Conservation (phyloP, 1,140 invertebrate genomes). For the Glossosoma conforme region DNA sequence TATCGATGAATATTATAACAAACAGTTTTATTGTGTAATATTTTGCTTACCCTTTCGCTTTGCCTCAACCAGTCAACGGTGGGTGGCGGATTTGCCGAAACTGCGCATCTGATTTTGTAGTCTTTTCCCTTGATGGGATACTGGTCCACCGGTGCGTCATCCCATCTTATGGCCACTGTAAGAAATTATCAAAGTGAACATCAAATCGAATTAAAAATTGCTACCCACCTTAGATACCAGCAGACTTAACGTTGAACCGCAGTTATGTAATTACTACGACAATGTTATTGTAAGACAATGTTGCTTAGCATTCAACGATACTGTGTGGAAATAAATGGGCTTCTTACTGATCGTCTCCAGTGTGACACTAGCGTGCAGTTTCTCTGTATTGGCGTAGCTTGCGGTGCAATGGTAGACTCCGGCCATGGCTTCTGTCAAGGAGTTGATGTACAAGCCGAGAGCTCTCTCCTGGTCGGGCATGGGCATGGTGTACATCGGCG, state of each 20-base stretch:
- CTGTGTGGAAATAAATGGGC: too few species aligned
- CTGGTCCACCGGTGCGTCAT: constrained; percentile 79
- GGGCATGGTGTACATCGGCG: constrained; percentile 61
- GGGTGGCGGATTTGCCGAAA: constrained; percentile 77
- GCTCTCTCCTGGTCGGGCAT: constrained; percentile 55
- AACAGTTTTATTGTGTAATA: not conserved
- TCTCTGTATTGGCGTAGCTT: constrained; percentile 64
- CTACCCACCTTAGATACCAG: too few species aligned
- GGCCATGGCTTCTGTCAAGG: constrained; percentile 67
- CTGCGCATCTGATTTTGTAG: constrained; percentile 76
- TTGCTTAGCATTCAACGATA: too few species aligned
- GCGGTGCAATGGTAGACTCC: constrained; percentile 81
- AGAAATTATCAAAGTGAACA: constrained; percentile 34
- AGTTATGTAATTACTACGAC: too few species aligned
- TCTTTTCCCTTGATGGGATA: constrained; percentile 71
- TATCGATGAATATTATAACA: constrained; percentile 2
- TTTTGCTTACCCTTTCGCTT: constrained; percentile 51
- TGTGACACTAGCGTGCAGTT: constrained; percentile 58
- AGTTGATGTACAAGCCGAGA: constrained; percentile 68
- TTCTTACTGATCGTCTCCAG: constrained; percentile 71
- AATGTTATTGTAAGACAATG: too few species aligned
- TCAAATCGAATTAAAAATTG: too few species aligned
- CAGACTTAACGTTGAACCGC: too few species aligned
- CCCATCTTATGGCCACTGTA: constrained; percentile 78
- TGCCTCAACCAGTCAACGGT: constrained; percentile 80